Evolutionary conservation across 2,888 invertebrate genomes (phyloP), one percentile per base, ranked within the genome.

Genomic region (Monochamus alternatus): DNA sequence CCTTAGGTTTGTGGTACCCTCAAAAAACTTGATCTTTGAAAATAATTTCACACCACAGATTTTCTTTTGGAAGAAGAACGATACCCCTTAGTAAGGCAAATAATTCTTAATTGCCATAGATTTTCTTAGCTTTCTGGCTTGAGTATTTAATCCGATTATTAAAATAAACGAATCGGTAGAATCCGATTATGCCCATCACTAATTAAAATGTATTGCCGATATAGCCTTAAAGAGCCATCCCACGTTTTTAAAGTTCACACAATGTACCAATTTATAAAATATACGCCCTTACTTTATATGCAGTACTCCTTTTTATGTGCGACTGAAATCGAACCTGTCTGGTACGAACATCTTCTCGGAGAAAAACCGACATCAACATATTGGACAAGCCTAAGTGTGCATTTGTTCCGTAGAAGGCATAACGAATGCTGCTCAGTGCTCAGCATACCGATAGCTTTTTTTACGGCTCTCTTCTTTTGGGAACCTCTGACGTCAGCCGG

Each of bases 381-480:
- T 47, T 31, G 47, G 44, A 58, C 22, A 60, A 62, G 51, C 51
- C 14, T 31, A 60, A 43, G 32, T 71, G 22, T 52, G 22, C 51
- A 71, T 52, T 44, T 52, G 71, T 38, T 52, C 63, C 71, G 22
- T 14, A 71, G 9, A 71, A 51, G 71, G 71, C n/a, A 47, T 63
- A 71, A 63, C 30, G 38, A 71, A 63, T 71, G 62, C 71, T 30
- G 14, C 59, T 67, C 22, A 22, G n/a, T 55, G 58, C 4, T 44
- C 68, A 30, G 52, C 71, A 63, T 52, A 51, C 52, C 30, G 9
- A 71, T 63, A 14, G 32, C 38, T 63, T 58, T 68, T 71, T 71
- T 52, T 47, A 14, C 32, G 10, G 22, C 47, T n/a, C 63, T 62
- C 63, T 52, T 30, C 63, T n/a, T 71, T 71, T 71, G 51, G 52